These are phyloP conservation scores for Cheilosia pagana DNA, from an alignment of 2,888 invertebrate species.

Conservation along the genomic window DNA sequence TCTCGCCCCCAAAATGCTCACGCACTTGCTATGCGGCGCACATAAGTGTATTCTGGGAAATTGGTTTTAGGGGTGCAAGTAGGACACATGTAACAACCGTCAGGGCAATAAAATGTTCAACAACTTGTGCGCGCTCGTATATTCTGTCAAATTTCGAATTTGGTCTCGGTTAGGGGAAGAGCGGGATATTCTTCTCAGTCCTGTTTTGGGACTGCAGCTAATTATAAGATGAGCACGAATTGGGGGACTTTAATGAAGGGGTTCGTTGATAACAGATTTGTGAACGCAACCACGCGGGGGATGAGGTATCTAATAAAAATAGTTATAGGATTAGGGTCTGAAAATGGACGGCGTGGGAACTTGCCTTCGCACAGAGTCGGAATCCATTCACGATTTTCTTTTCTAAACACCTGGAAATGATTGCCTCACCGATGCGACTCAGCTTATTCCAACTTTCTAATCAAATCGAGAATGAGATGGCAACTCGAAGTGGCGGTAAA, in stretches of 20 bases:
- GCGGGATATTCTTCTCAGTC: not conserved
- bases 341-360: conserved; percentile 22
- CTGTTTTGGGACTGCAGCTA: conserved; percentile 8
- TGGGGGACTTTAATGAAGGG: conserved; percentile 12
- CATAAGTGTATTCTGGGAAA: conserved; percentile 54
- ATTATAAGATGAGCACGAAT: not conserved
- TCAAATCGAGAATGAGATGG: conserved; percentile 55
- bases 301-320: conserved; percentile 31
- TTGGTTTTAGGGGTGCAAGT: conserved; percentile 16
- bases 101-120: conserved; percentile 47
- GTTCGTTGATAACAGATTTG: conserved; percentile 34
- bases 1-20: conserved; percentile 23
- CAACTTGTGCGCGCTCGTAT: conserved; percentile 30
- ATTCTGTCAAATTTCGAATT: conserved; percentile 10
- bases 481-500: conserved; percentile 1
- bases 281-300: not conserved
- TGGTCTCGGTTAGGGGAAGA: conserved; percentile 4
- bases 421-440: not conserved
- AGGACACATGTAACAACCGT: conserved; percentile 42
- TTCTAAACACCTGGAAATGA: conserved; percentile 6
- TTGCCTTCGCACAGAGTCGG: not conserved
- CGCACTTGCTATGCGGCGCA: conserved; percentile 48
- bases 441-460: conserved; percentile 30
- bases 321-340: conserved; percentile 2
- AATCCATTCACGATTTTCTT: not conserved